A percentile compares a stretch with the other conserved stretches of the same genome.
Evolutionary conservation across 2,797 vertebrate genomes (phyloP).

Genomic region (Tolypeutes matacus): DNA sequence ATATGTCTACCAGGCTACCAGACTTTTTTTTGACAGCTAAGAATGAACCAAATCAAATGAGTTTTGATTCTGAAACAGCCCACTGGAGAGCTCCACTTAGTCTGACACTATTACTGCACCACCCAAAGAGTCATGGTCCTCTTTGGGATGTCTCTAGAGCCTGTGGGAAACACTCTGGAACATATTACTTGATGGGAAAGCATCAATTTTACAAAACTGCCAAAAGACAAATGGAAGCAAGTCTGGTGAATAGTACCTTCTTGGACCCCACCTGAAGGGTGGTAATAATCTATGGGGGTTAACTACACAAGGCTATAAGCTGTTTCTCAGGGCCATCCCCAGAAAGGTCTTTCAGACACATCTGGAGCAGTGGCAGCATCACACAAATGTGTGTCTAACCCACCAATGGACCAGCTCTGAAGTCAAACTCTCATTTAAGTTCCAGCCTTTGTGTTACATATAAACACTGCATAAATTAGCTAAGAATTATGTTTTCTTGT

Average conservation of each 20-base stretch:
- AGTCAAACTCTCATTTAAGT: not conserved
- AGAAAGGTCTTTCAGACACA: not conserved
- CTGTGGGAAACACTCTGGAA: conserved; percentile 3
- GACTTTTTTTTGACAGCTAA: not conserved
- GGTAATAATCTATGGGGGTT: not conserved
- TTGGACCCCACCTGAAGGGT: not conserved
- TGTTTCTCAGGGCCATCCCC: not conserved
- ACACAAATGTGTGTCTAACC: not conserved
- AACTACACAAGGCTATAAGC: not conserved
- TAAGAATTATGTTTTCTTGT: conserved; percentile 42
- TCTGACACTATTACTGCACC: not conserved
- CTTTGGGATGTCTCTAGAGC: not conserved
- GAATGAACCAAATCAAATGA: not conserved
- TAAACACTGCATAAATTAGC: not conserved
- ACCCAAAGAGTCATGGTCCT: not conserved
- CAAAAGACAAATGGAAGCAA: conserved; percentile 18
- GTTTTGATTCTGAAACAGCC: not conserved
- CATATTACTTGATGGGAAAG: not conserved
- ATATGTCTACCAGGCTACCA: not conserved
- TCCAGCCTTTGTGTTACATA: not conserved
- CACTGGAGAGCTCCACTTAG: not conserved
- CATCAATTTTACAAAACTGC: not conserved
- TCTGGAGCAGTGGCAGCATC: not conserved
- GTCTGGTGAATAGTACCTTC: not conserved
- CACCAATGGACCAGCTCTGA: not conserved